A percentile compares a stretch with the other conserved stretches of the same genome.
These are phyloP conservation scores for Neopipo cinnamomea DNA, from an alignment of 2,113 vertebrate species.

Conservation along the genomic window DNA sequence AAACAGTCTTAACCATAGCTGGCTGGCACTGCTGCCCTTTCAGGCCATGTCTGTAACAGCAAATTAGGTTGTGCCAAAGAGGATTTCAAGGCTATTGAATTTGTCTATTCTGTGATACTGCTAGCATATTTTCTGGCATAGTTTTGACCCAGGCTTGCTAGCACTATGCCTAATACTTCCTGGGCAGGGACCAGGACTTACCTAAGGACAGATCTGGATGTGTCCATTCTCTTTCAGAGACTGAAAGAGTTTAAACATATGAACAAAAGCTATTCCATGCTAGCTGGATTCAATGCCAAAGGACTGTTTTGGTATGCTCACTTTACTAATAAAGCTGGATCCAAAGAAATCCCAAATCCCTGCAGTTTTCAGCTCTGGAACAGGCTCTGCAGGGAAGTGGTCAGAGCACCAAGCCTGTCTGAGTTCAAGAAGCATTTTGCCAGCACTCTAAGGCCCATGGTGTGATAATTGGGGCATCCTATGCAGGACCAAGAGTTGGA, in stretches of 20 bases:
- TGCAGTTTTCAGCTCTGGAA: background rate
- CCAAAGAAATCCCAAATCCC: background rate
- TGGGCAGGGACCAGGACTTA: background rate
- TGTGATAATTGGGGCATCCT: background rate
- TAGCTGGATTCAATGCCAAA: background rate
- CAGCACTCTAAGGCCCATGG: background rate
- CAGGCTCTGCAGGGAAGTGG: background rate
- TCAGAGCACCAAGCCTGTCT: background rate
- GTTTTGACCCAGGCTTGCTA: background rate
- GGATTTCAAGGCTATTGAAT: background rate
- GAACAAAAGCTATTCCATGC: background rate
- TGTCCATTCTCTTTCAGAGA: background rate
- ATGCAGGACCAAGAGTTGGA: background rate
- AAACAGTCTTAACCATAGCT: background rate
- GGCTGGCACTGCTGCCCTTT: background rate
- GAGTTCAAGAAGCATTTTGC: background rate
- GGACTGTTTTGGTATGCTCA: background rate
- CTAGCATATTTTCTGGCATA: background rate
- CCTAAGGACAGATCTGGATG: background rate
- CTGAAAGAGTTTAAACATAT: background rate
- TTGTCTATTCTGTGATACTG: background rate
- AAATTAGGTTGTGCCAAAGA: background rate
- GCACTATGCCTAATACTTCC: background rate
- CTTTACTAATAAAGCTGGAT: background rate
- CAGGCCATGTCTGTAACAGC: background rate